phyloP scores from a whole-genome alignment of 1,140 invertebrate genomes.

The Microplitis mediator region DNA sequence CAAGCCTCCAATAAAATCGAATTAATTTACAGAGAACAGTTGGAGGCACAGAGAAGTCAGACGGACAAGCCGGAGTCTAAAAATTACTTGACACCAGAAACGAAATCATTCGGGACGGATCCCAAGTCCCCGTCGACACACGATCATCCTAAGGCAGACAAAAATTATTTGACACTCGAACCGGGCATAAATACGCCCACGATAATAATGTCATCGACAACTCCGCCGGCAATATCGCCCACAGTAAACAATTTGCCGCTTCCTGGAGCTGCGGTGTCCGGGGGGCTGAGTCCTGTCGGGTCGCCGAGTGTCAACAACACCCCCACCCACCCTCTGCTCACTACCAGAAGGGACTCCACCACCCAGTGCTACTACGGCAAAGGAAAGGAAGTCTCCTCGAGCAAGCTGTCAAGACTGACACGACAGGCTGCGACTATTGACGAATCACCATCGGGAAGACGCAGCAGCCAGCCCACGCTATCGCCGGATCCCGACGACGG shows the following conservation, averaged over 20 bases:
- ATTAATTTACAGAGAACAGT: slow-evolving; percentile 49
- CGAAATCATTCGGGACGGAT: slow-evolving; percentile 23
- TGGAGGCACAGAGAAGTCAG: slow-evolving; percentile 45
- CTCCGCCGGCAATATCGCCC: slow-evolving; percentile 78
- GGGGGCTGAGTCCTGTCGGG: slow-evolving; percentile 54
- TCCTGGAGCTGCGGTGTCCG: slow-evolving; percentile 56
- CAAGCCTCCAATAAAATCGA: background rate
- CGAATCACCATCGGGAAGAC: slow-evolving; percentile 74
- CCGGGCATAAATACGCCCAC: slow-evolving; percentile 74
- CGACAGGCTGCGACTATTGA: slow-evolving; percentile 88
- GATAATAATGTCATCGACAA: slow-evolving; percentile 80
- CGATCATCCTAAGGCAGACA: slow-evolving; percentile 30
- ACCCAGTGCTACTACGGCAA: slow-evolving; percentile 67
- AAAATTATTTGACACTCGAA: slow-evolving; percentile 45
- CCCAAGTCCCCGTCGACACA: slow-evolving; percentile 29
- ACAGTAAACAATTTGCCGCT: slow-evolving; percentile 53
- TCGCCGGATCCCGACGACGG: slow-evolving; percentile 73
- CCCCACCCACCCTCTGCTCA: slow-evolving; percentile 67
- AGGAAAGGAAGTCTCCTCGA: slow-evolving; percentile 67
- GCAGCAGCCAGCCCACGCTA: slow-evolving; percentile 80
- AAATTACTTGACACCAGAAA: slow-evolving; percentile 15
- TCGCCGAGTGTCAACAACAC: slow-evolving; percentile 64
- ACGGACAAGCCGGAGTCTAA: slow-evolving; percentile 39
- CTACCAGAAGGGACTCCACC: slow-evolving; percentile 79
- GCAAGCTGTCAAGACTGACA: slow-evolving; percentile 74